A percentile compares a stretch with the other conserved stretches of the same genome.
phyloP scores from a whole-genome alignment of 2,888 invertebrate genomes.

The Ethmia dodecea region DNA sequence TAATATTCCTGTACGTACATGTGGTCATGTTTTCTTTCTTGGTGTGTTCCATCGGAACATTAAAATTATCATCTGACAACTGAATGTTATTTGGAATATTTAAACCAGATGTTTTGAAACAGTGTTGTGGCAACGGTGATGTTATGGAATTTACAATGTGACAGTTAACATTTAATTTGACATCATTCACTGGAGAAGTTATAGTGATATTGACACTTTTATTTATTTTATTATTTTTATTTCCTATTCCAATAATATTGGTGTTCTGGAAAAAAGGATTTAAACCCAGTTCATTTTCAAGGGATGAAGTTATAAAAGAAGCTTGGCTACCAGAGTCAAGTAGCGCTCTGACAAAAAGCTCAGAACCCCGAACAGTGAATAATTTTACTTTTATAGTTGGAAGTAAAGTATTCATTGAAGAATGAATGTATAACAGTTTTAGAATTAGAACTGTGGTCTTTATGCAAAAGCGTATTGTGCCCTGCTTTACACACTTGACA shows the following conservation, averaged over 20 bases:
- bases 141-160: conserved; percentile 2
- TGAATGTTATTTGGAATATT: background rate
- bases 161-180: background rate
- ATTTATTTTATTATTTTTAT: conserved; percentile 1
- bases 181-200: background rate
- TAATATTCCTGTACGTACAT: no score
- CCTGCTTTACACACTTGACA: conserved; percentile 4
- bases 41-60: conserved; percentile 13
- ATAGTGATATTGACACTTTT: background rate
- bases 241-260: conserved; percentile 1
- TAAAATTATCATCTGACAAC: background rate
- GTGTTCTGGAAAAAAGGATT: background rate
- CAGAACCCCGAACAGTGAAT: background rate
- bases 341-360: conserved; percentile 1
- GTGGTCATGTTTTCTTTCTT: conserved; percentile 24
- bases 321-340: conserved; percentile 6
- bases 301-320: conserved; percentile 1
- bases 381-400: conserved; percentile 7
- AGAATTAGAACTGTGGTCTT: background rate
- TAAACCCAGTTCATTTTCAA: background rate
- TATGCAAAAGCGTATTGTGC: conserved; percentile 9
- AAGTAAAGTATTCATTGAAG: conserved; percentile 3
- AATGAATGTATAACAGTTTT: conserved; percentile 2
- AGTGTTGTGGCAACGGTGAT: background rate
- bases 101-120: background rate